phyloP scores from a whole-genome alignment of 30 jellyfish, hydroid and myxozoan genomes.

The Pelagia noctiluca region DNA sequence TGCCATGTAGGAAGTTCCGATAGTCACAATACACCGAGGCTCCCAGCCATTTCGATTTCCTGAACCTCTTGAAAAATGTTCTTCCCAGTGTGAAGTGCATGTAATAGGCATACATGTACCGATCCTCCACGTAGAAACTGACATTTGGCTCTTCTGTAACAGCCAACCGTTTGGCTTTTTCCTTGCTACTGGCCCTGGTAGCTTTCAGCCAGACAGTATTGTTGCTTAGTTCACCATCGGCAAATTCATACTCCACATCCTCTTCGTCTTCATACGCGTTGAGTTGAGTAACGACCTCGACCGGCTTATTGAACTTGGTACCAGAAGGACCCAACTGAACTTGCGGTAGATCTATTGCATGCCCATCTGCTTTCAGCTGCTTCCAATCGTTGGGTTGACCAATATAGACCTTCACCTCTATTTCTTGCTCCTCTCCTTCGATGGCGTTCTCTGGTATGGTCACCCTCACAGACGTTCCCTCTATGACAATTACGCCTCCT shows the following conservation, averaged over 20 bases:
- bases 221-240: slow-evolving; percentile 10
- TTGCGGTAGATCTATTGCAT: slow-evolving; percentile 17
- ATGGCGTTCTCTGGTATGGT: slow-evolving; percentile 18
- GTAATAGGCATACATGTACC: slow-evolving; percentile 2
- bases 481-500: neutral
- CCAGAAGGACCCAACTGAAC: slow-evolving; percentile 32
- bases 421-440: slow-evolving; percentile 9
- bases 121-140: slow-evolving; percentile 11
- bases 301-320: slow-evolving; percentile 3
- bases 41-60: neutral
- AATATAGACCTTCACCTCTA: neutral
- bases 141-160: slow-evolving; percentile 20
- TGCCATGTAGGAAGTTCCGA: neutral
- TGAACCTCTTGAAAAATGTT: neutral
- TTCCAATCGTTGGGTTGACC: slow-evolving; percentile 17
- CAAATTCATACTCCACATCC: slow-evolving; percentile 14
- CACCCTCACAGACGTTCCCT: slow-evolving; percentile 7
- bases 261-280: neutral
- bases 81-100: slow-evolving; percentile 42
- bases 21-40: neutral
- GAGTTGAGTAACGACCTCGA: slow-evolving; percentile 8
- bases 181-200: slow-evolving; percentile 7
- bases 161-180: slow-evolving; percentile 10
- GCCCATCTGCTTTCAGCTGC: neutral
- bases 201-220: slow-evolving; percentile 34